Evolutionary conservation across 2,797 vertebrate species (phyloP).

Genomic region (Strix occidentalis): DNA sequence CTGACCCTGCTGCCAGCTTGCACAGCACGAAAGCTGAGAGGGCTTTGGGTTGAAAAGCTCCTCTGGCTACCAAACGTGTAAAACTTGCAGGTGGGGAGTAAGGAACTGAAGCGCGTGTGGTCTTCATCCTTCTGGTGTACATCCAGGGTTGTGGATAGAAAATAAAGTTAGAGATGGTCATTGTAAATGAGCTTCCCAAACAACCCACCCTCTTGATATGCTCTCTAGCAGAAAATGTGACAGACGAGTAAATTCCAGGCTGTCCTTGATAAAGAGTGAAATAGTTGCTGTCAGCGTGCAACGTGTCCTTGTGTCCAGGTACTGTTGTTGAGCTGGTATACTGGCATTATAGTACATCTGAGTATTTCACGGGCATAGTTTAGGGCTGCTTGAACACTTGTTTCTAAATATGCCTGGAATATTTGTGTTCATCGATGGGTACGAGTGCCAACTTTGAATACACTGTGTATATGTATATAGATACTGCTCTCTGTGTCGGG

Average conservation of each 20-base stretch:
- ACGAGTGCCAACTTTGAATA: rapidly evolving
- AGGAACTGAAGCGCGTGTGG: not conserved
- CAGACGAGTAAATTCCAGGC: not conserved
- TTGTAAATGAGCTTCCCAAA: not conserved
- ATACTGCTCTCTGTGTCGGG: not conserved
- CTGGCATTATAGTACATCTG: not conserved
- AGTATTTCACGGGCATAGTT: not conserved
- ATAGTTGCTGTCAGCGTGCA: not conserved
- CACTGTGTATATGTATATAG: rapidly evolving
- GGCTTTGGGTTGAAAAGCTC: not conserved
- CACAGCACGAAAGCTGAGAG: not conserved
- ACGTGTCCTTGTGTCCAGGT: not conserved
- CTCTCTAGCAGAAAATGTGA: not conserved
- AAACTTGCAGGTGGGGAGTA: not conserved
- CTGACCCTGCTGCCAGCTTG: not conserved
- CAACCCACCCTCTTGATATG: not conserved
- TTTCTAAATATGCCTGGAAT: not conserved
- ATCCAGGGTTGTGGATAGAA: not conserved
- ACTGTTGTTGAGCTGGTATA: not conserved
- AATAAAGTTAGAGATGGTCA: not conserved
- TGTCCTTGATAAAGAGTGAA: not conserved
- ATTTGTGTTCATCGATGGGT: not conserved
- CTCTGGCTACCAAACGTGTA: not conserved
- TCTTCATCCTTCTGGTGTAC: not conserved
- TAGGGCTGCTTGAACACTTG: not conserved